Evolutionary conservation across 2,797 vertebrate species (phyloP), one percentile per base, ranked within the genome.

Genomic region (Rhinophrynus dorsalis): DNA sequence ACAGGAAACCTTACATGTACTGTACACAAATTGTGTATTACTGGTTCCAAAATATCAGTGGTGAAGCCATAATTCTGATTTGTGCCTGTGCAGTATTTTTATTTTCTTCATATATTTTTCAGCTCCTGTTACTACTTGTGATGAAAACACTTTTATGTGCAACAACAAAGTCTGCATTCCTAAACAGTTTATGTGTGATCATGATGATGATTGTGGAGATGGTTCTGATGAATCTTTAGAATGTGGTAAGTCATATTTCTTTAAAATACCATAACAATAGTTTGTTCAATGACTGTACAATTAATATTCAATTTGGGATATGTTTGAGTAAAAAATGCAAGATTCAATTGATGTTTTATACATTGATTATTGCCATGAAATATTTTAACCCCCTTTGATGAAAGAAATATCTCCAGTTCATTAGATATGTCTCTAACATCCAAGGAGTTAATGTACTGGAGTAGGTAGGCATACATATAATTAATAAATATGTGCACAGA

Each of bases 91-190:
- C 60, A n/a, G 52, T 67, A 67, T 69, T 26, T 75, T 75, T 45
- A 67, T 77, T 27, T 59, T 29, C 45, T 74, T 54, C 6, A 71
- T 45, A 47, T 77, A 32, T 78, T 81, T 78, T 63, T 68, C 83
- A 99, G 97, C 93, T 66, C 95, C 95, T 78, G 96, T 96, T 83
- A 93, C 94, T 80, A 95, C 94, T 0, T 99, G 97, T 80, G 85
- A 93, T 38, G 88, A 83, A 78, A 91, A 91, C 11, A 85, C 97
- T 82, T 99, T 99, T 90, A 92, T 89, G 89, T 99, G 97, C 83
- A 92, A 71, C 70, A 97, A 98, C 85, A 90, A 91, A 70, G 86
- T 91, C 67, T 99, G 97, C 75, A 93, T 98, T 79, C 93, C 95
- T 33, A 94, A 93, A 38, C 91, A 94, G 68, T 99, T 96, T 74